These are phyloP conservation scores for Hippocampus mohnikei DNA, from an alignment of 2,113 vertebrate species.

Conservation along the genomic window DNA sequence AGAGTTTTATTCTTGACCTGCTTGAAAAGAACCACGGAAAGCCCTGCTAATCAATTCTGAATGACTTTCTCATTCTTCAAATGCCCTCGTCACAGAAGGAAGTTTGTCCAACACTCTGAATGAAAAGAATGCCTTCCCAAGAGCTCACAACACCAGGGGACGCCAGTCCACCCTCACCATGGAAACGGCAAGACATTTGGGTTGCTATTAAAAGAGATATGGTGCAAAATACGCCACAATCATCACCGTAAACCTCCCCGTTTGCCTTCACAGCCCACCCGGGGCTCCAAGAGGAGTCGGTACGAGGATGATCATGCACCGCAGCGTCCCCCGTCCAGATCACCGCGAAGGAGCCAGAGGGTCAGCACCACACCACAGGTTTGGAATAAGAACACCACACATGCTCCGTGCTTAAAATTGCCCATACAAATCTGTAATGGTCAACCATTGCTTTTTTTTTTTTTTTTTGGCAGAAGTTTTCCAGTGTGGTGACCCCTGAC, in stretches of 20 bases:
- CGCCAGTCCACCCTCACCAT: conserved; percentile 77
- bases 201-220: background rate
- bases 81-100: conserved; percentile 77
- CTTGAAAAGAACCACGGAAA: no score
- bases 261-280: conserved; percentile 79
- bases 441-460: background rate
- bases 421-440: no score
- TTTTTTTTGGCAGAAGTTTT: conserved; percentile 79
- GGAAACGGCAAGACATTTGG: conserved; percentile 79
- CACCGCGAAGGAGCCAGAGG: conserved; percentile 91
- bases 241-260: background rate
- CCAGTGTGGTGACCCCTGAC: conserved; percentile 86
- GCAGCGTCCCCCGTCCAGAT: conserved; percentile 79
- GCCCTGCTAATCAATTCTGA: no score
- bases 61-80: no score
- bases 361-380: conserved; percentile 88
- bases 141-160: conserved; percentile 87
- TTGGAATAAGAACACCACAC: conserved; percentile 26
- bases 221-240: background rate
- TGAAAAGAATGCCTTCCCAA: conserved; percentile 91
- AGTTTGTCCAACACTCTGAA: conserved; percentile 94
- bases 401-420: no score
- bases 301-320: conserved; percentile 83
- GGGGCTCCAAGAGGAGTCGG: conserved; percentile 92
- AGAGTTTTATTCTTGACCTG: no score